Percentiles rank a stretch among this genome's conserved stretches.
phyloP scores from a whole-genome alignment of 2,113 vertebrate species.

The Sorex fumeus region DNA sequence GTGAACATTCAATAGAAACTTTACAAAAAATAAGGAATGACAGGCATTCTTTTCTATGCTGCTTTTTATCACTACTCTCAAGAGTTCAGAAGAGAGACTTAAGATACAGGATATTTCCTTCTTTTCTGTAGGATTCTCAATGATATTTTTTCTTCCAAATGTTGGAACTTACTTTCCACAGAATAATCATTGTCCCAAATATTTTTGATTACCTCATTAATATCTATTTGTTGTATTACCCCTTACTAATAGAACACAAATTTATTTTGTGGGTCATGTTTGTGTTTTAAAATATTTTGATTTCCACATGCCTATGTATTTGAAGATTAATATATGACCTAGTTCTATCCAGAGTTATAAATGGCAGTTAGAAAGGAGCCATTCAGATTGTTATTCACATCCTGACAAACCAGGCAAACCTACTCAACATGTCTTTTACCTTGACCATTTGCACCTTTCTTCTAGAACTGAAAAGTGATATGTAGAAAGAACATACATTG shows the following conservation, averaged over 20 bases:
- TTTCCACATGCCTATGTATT: neutral
- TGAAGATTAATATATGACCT: neutral
- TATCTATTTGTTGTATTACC: neutral
- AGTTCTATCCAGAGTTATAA: neutral
- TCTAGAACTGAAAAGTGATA: conserved; percentile 5
- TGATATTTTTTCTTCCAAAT: conserved; percentile 40
- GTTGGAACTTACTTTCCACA: conserved; percentile 40
- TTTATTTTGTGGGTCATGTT: conserved; percentile 26
- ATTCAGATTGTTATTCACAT: neutral
- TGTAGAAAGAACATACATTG: neutral
- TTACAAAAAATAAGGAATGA: conserved; percentile 37
- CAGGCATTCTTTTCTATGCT: neutral
- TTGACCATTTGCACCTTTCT: neutral
- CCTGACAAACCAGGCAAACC: neutral
- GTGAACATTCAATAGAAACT: conserved; percentile 30
- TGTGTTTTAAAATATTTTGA: conserved; percentile 24
- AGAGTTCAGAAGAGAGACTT: neutral
- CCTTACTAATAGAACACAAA: neutral
- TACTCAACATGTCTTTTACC: neutral
- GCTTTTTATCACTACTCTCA: neutral
- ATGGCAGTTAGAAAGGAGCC: rapidly evolving
- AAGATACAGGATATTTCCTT: conserved; percentile 28
- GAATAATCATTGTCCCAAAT: neutral
- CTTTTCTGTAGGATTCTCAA: neutral
- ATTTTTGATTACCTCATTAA: conserved; percentile 46